phyloP scores from a whole-genome alignment of 2,113 vertebrate genomes.

The Nothoprocta perdicaria region DNA sequence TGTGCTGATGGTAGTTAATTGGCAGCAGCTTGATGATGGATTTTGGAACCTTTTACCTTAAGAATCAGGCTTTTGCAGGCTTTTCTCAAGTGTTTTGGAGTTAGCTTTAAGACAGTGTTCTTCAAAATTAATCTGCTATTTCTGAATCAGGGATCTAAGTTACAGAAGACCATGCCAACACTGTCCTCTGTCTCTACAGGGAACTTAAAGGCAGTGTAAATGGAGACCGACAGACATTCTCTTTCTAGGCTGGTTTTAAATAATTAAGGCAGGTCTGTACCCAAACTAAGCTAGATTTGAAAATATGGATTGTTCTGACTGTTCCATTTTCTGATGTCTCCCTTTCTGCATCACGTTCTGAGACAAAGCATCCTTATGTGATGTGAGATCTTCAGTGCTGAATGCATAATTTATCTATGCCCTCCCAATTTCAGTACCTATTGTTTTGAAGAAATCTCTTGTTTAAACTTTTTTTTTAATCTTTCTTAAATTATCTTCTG shows the following conservation, averaged over 20 bases:
- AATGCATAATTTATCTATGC: constrained; percentile 66
- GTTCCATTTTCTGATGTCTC: constrained; percentile 33
- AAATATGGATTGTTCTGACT: constrained; percentile 47
- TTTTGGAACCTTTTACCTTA: constrained; percentile 20
- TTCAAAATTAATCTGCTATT: not conserved
- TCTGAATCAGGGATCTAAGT: not conserved
- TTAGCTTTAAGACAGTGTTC: not conserved
- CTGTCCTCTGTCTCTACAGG: not conserved
- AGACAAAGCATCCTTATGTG: constrained; percentile 28
- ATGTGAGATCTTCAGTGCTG: constrained; percentile 7
- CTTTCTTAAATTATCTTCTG: constrained; percentile 10
- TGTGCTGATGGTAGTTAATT: constrained; percentile 11
- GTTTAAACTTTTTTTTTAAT: not conserved
- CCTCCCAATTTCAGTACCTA: constrained; percentile 29
- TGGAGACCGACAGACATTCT: not conserved
- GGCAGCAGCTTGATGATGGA: not conserved
- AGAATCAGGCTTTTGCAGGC: not conserved
- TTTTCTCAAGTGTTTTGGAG: not conserved
- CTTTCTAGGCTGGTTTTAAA: not conserved
- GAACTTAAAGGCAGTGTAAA: not conserved
- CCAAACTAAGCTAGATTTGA: not conserved
- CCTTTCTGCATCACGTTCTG: constrained; percentile 5
- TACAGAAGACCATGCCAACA: not conserved
- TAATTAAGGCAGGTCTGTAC: constrained; percentile 34
- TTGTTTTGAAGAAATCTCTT: constrained; percentile 37